These are phyloP conservation scores for Bombus turneri DNA, from an alignment of 1,140 invertebrate species.

Conservation along the genomic window DNA sequence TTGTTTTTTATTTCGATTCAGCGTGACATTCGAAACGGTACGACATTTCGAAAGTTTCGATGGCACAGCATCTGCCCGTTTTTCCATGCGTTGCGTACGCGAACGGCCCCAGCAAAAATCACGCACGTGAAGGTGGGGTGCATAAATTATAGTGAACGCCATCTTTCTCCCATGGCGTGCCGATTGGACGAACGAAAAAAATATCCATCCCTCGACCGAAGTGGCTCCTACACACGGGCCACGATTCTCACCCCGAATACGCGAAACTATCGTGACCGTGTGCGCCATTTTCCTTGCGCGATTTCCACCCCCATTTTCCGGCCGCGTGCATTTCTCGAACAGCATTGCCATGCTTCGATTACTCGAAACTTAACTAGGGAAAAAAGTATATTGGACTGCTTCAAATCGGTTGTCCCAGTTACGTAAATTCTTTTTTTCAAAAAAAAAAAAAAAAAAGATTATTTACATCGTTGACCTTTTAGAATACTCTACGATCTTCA, in stretches of 20 bases:
- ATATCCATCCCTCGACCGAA: constrained; percentile 62
- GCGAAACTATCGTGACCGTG: constrained; percentile 28
- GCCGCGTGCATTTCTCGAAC: not conserved
- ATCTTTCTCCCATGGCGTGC: constrained; percentile 68
- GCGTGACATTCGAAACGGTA: constrained; percentile 36
- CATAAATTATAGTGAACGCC: constrained; percentile 70
- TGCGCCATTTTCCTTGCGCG: constrained; percentile 59
- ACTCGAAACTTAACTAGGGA: not conserved
- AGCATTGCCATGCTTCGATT: constrained; percentile 9
- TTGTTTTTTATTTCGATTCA: constrained; percentile 19
- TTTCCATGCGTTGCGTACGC: constrained; percentile 52
- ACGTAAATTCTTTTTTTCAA: not conserved
- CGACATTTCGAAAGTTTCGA: constrained; percentile 57
- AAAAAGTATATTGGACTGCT: not conserved
- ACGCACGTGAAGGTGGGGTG: constrained; percentile 67
- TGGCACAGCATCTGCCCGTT: constrained; percentile 60
- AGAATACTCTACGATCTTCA: no score
- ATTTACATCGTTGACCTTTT: not conserved
- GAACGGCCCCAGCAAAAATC: constrained; percentile 64
- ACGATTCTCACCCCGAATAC: constrained; percentile 49
- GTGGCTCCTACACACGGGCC: constrained; percentile 51
- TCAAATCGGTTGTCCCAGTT: not conserved
- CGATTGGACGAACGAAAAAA: constrained; percentile 67
- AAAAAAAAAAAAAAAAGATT: not conserved
- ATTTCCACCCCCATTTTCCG: constrained; percentile 37